Percentiles rank a stretch among this genome's conserved stretches.
Conservation (phyloP, 1,140 invertebrate genomes). For the Sminthurinus signatus region DNA sequence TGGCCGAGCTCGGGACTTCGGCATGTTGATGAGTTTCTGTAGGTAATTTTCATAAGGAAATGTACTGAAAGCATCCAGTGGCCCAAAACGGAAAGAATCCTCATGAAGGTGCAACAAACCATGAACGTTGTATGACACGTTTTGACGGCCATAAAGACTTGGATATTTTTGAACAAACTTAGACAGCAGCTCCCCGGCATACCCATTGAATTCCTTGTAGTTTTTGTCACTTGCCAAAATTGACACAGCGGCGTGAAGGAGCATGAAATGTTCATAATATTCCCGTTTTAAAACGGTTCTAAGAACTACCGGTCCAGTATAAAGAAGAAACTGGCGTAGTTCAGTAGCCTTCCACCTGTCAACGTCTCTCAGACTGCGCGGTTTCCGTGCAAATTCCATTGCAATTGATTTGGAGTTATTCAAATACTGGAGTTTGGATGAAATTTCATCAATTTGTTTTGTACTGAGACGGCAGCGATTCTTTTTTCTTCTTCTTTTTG, state of each 20-base stretch:
- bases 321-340: conserved; percentile 32
- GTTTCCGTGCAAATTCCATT: conserved; percentile 33
- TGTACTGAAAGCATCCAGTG: conserved; percentile 14
- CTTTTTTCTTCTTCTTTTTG: no score
- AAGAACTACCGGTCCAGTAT: conserved; percentile 33
- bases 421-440: conserved; percentile 12
- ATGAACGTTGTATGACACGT: conserved; percentile 25
- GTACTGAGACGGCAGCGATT: neutral
- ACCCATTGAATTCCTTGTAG: neutral
- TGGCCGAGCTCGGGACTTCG: no score
- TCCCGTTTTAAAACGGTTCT: conserved; percentile 1
- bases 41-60: conserved; percentile 19
- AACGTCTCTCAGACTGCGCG: conserved; percentile 15
- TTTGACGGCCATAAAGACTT: conserved; percentile 14
- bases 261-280: conserved; percentile 16
- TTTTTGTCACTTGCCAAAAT: conserved; percentile 3
- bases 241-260: conserved; percentile 2
- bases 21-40: no score
- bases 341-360: conserved; percentile 37
- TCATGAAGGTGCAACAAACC: conserved; percentile 21
- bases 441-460: conserved; percentile 4
- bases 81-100: conserved; percentile 4
- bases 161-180: conserved; percentile 20
- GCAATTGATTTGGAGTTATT: conserved; percentile 13
- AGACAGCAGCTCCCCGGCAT: conserved; percentile 11